Evolutionary conservation across 2,113 vertebrate species (phyloP), one percentile per base, ranked within the genome.

Genomic region (Eulemur rufifrons): DNA sequence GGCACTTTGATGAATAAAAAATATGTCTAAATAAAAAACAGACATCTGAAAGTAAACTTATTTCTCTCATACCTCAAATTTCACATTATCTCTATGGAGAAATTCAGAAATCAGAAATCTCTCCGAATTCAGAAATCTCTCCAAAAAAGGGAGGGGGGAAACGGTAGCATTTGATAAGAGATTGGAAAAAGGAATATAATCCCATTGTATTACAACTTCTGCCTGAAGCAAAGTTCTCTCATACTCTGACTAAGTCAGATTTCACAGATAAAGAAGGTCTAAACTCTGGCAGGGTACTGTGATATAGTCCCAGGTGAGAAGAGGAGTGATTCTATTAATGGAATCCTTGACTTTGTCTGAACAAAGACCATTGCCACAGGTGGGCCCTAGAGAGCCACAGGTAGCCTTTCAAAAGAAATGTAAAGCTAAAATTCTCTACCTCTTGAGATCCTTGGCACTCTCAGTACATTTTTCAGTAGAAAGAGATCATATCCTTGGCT

Each of bases 401-500:
- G 86, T 80, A 96, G 87, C 59, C 77, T 97, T 97, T 97, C 92
- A 94, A 89, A 94, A 96, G 34, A 42, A 94, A 95, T 56, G 52
- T 86, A 93, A 94, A 96, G 84, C 86, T 87, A 96, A 93, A 96
- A 93, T 86, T 89, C 86, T 87, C 37, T 56, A 96, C 95, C 89
- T 96, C 77, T 90, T 92, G 47, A 90, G 86, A 94, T 97, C 71
- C 2, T 50, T 94, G 63, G 47, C 83, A 95, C 90, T 97, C 81
- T 90, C 90, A 86, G 92, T 89, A 92, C 23, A 87, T 92, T 96
- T 97, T 96, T 97, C 95, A 77, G 59, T 82, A 56, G 95, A 90
- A 95, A 96, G 84, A 95, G 69, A 95, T 95, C 84, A 77, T 56
- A 84, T 95, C 21, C 56, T 94, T 97, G 84, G 90, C 87, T 68